Evolutionary conservation across 2,888 invertebrate species (phyloP).

Genomic region (Siphlonurus alternatus): DNA sequence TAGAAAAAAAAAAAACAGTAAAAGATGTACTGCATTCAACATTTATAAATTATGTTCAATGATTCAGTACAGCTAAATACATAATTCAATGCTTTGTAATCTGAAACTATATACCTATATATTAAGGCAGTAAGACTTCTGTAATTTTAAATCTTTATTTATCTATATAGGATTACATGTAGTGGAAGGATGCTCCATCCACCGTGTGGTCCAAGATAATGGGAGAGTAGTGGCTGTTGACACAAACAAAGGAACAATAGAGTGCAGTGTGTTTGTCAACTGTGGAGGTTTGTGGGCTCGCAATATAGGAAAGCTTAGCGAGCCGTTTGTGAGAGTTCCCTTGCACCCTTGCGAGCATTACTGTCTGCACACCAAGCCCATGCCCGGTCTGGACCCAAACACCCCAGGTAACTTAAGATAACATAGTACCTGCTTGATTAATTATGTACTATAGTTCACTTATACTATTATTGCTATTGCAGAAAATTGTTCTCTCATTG

Average conservation of each 20-base stretch:
- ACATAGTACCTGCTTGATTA: background rate
- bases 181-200: constrained; percentile 60
- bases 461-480: background rate
- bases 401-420: constrained; percentile 48
- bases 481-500: background rate
- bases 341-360: constrained; percentile 87
- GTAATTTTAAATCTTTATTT: constrained; percentile 1
- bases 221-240: constrained; percentile 55
- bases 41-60: no score
- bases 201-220: constrained; percentile 45
- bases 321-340: constrained; percentile 73
- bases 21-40: no score
- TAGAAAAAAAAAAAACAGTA: no score
- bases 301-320: constrained; percentile 68
- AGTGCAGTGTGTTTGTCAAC: constrained; percentile 87
- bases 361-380: constrained; percentile 74
- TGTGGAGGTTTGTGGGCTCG: constrained; percentile 93
- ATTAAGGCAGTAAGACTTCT: background rate
- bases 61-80: no score
- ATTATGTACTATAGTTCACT: background rate
- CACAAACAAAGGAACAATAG: constrained; percentile 55
- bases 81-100: no score
- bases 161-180: constrained; percentile 46
- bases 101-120: no score
- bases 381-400: constrained; percentile 54